These are phyloP conservation scores for Aegithalos caudatus DNA, from an alignment of 2,113 vertebrate species.

Conservation along the genomic window DNA sequence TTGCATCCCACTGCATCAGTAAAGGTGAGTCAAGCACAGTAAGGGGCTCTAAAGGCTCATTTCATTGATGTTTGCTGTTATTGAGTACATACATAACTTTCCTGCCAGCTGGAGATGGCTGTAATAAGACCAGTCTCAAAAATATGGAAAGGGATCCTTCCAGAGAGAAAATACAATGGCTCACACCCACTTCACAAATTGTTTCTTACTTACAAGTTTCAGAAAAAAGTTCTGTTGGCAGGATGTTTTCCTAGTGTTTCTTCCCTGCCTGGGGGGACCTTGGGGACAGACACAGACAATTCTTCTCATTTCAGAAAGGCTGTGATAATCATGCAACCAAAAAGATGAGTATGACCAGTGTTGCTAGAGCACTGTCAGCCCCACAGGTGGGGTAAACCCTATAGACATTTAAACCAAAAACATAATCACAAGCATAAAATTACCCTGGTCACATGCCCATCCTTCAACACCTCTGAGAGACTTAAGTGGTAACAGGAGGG, in stretches of 20 bases:
- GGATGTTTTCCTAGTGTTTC: not conserved
- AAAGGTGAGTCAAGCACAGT: constrained; percentile 11
- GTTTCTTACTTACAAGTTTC: not conserved
- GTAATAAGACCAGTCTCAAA: constrained; percentile 12
- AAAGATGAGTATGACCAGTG: not conserved
- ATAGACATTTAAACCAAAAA: not conserved
- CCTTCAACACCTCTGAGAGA: not conserved
- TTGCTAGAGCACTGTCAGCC: not conserved
- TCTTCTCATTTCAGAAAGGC: not conserved
- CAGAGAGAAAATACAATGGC: not conserved
- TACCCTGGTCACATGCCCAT: not conserved
- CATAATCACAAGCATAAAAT: not conserved
- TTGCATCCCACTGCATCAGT: constrained; percentile 22
- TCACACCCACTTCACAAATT: not conserved
- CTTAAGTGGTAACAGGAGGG: not conserved
- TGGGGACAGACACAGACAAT: not conserved
- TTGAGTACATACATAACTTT: constrained; percentile 19
- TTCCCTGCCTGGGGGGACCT: not conserved
- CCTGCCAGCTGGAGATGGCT: not conserved
- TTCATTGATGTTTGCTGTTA: constrained; percentile 45
- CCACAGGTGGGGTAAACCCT: not conserved
- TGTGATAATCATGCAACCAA: not conserved
- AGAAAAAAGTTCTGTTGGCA: not conserved
- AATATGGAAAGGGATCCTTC: not conserved
- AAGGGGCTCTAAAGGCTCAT: constrained; percentile 18